Percentiles rank a stretch among this genome's conserved stretches.
phyloP scores from a whole-genome alignment of 1,140 invertebrate species.

The Platorchestia sp. region DNA sequence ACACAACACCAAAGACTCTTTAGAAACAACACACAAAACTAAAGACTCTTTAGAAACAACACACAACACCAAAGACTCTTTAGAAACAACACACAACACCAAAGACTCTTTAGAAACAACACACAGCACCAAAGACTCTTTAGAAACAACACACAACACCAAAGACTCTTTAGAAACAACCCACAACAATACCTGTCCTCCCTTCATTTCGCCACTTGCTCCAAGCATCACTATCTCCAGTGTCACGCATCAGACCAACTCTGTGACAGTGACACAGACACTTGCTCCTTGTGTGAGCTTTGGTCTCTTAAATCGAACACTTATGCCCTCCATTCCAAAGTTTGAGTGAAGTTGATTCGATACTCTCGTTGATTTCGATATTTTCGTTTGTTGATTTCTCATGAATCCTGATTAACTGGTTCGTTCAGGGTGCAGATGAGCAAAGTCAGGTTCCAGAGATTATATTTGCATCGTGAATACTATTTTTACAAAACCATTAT shows the following conservation, averaged over 20 bases:
- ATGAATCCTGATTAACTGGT: background rate
- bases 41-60: too few species aligned
- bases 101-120: too few species aligned
- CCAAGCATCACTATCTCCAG: background rate
- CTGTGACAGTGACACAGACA: background rate
- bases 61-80: too few species aligned
- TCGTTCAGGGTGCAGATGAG: background rate
- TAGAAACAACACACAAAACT: too few species aligned
- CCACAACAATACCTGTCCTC: background rate
- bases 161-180: background rate
- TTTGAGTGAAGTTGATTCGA: background rate
- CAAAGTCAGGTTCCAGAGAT: background rate
- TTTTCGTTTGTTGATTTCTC: background rate
- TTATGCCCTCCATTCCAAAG: background rate
- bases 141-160: background rate
- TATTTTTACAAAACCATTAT: too few species aligned
- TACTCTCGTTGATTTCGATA: background rate
- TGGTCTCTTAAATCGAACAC: background rate
- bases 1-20: too few species aligned
- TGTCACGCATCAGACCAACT: background rate
- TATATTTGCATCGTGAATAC: too few species aligned
- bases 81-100: too few species aligned
- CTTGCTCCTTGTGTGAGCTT: background rate
- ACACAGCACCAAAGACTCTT: too few species aligned
- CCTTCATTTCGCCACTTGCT: background rate